Evolutionary conservation across 2,888 invertebrate genomes (phyloP).

Genomic region (Aplocera efformata): DNA sequence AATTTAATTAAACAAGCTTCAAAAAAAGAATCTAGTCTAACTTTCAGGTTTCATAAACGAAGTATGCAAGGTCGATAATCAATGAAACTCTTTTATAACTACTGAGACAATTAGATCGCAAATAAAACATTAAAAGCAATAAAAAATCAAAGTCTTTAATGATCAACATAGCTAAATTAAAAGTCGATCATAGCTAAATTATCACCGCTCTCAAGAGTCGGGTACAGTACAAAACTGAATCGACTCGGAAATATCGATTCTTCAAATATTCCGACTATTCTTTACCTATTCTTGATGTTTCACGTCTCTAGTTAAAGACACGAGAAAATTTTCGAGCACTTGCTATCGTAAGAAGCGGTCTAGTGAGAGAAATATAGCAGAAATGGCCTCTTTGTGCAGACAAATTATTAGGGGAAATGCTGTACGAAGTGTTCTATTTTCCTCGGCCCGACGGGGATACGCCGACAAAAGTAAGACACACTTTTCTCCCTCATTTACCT

Average conservation of each 20-base stretch:
- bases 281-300: slow-evolving; percentile 5
- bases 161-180: too few relatives aligned
- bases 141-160: too few relatives aligned
- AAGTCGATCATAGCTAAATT: too few relatives aligned
- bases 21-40: too few relatives aligned
- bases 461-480: slow-evolving; percentile 82
- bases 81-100: too few relatives aligned
- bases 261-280: neutral
- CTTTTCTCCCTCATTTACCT: slow-evolving; percentile 32
- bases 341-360: slow-evolving; percentile 73
- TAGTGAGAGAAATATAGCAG: slow-evolving; percentile 63
- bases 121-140: too few relatives aligned
- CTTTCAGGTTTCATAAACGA: too few relatives aligned
- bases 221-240: too few relatives aligned
- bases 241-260: neutral
- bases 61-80: too few relatives aligned
- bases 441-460: slow-evolving; percentile 82
- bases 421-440: slow-evolving; percentile 82
- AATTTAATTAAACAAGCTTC: too few relatives aligned
- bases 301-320: slow-evolving; percentile 32
- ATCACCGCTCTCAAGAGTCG: too few relatives aligned
- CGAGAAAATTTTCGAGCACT: slow-evolving; percentile 48
- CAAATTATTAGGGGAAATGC: slow-evolving; percentile 84
- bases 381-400: slow-evolving; percentile 89
- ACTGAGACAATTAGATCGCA: too few relatives aligned